Percentiles rank a stretch among this genome's conserved stretches.
These are phyloP conservation scores for Esperia sulphurella DNA, from an alignment of 2,888 invertebrate genomes.

Conservation along the genomic window DNA sequence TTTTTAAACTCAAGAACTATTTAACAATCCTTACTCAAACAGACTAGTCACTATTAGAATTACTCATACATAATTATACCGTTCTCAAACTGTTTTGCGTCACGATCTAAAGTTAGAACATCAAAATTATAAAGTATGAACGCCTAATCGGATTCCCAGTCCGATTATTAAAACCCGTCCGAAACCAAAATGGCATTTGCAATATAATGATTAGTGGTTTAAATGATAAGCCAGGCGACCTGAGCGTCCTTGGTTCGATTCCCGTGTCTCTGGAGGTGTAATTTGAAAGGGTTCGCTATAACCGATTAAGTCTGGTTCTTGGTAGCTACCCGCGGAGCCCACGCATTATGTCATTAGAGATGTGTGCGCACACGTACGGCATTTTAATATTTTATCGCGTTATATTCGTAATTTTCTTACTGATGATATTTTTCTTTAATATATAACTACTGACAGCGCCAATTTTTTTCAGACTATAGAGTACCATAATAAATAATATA, in stretches of 20 bases:
- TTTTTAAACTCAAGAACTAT: too few relatives aligned
- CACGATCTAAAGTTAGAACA: conserved; percentile 46
- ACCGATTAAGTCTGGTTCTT: conserved; percentile 71
- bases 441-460: too few relatives aligned
- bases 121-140: conserved; percentile 57
- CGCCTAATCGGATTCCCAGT: conserved; percentile 45
- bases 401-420: too few relatives aligned
- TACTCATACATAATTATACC: conserved; percentile 12
- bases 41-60: too few relatives aligned
- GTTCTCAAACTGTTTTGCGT: conserved; percentile 26
- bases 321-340: conserved; percentile 62
- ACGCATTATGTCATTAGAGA: conserved; percentile 55
- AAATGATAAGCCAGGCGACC: conserved; percentile 75
- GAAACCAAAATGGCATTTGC: conserved; percentile 73
- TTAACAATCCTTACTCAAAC: too few relatives aligned
- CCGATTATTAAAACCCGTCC: conserved; percentile 64
- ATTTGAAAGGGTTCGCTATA: conserved; percentile 70
- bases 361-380: conserved; percentile 10
- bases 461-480: too few relatives aligned
- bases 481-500: too few relatives aligned
- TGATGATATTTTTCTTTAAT: background rate
- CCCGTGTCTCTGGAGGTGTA: conserved; percentile 75
- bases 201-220: conserved; percentile 68
- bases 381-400: too few relatives aligned
- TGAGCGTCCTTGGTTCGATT: conserved; percentile 71